Conservation (phyloP, 2,797 vertebrate species). For the Sebastiscus tertius region DNA sequence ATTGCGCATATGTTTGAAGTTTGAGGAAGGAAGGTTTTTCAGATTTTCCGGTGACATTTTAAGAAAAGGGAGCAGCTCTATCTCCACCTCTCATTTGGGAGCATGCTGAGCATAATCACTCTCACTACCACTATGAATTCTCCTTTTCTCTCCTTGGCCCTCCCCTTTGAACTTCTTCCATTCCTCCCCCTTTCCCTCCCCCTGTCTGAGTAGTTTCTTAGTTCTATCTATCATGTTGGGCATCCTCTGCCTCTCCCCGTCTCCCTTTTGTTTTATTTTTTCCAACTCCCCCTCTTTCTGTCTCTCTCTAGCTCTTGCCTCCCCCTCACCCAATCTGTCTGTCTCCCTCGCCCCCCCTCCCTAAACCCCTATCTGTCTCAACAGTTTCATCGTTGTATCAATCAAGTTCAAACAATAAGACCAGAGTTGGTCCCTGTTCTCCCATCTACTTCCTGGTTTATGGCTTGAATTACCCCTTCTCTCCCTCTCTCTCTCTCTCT, state of each 20-base stretch:
- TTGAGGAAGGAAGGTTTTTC: conserved; percentile 17
- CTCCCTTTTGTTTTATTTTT: neutral
- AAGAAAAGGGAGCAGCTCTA: conserved; percentile 10
- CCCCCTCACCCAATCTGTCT: conserved; percentile 41
- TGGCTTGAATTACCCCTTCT: conserved; percentile 60
- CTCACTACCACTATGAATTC: neutral
- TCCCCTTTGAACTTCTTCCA: neutral
- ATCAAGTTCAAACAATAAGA: conserved; percentile 80
- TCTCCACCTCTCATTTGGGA: conserved; percentile 11
- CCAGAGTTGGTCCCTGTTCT: conserved; percentile 70
- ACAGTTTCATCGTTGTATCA: conserved; percentile 76
- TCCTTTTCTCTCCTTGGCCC: neutral
- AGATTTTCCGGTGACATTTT: conserved; percentile 17
- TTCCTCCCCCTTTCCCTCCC: neutral
- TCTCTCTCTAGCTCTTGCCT: conserved; percentile 16
- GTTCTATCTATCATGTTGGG: conserved; percentile 48
- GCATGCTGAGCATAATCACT: conserved; percentile 1
- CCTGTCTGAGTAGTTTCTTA: conserved; percentile 37
- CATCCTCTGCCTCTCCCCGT: conserved; percentile 18
- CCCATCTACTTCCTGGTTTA: conserved; percentile 77
- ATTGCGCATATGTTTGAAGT: neutral
- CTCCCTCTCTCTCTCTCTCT: neutral
- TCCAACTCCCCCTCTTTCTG: conserved; percentile 15
- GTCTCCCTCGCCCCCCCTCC: conserved; percentile 12
- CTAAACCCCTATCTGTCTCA: conserved; percentile 60